phyloP scores from a whole-genome alignment of 2,113 vertebrate genomes.

The Tetrao urogallus region DNA sequence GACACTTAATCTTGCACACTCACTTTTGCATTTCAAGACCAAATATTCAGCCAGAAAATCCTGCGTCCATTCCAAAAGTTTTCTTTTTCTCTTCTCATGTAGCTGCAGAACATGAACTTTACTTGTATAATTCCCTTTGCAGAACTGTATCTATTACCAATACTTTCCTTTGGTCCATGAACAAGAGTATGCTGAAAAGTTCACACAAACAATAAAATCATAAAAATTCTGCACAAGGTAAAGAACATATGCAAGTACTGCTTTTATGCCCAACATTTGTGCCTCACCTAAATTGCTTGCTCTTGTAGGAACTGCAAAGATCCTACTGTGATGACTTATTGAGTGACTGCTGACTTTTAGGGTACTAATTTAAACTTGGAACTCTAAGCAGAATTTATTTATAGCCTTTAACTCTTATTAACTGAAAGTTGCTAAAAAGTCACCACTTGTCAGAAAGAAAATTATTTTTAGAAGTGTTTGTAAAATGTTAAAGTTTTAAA shows the following conservation, averaged over 20 bases:
- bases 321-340: neutral
- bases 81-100: neutral
- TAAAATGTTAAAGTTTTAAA: neutral
- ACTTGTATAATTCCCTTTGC: neutral
- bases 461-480: neutral
- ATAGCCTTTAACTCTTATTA: neutral
- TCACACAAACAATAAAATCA: neutral
- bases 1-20: neutral
- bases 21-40: neutral
- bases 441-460: neutral
- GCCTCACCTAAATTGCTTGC: neutral
- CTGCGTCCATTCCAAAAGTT: neutral
- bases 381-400: neutral
- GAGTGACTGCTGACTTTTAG: neutral
- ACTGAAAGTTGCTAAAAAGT: neutral
- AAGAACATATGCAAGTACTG: neutral
- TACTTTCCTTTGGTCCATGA: neutral
- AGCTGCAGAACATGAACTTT: neutral
- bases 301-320: neutral
- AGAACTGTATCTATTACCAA: neutral
- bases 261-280: neutral
- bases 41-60: neutral
- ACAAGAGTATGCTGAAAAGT: neutral
- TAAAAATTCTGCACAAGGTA: neutral
- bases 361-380: neutral